Conservation (phyloP, 2,797 vertebrate species). For the Poeciliopsis infans region DNA sequence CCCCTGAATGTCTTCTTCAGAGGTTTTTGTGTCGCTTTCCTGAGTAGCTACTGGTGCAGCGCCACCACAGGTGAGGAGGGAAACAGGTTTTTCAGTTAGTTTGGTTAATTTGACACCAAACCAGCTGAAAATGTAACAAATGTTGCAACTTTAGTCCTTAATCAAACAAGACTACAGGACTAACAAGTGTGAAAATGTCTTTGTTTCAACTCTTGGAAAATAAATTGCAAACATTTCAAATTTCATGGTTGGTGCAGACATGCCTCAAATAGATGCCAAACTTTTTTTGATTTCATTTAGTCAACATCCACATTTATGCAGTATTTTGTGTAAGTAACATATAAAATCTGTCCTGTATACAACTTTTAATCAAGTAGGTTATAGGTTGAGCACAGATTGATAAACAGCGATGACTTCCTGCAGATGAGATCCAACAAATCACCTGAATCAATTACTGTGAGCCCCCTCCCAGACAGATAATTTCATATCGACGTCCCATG, state of each 20-base stretch:
- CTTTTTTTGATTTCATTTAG: neutral
- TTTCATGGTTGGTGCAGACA: too few relatives aligned
- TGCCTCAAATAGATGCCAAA: neutral
- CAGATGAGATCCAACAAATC: slow-evolving; percentile 3
- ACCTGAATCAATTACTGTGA: slow-evolving; percentile 28
- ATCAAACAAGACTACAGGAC: too few relatives aligned
- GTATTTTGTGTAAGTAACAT: neutral
- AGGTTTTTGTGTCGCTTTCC: too few relatives aligned
- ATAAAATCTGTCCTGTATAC: neutral
- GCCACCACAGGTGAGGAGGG: too few relatives aligned
- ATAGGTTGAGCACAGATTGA: neutral
- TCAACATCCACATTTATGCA: neutral
- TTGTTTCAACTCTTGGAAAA: neutral
- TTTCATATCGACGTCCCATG: slow-evolving; percentile 53
- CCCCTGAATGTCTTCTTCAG: too few relatives aligned
- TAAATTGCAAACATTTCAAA: too few relatives aligned
- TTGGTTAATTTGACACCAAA: too few relatives aligned
- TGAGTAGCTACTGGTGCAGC: too few relatives aligned
- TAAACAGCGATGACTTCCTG: neutral
- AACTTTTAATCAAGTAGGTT: neutral
- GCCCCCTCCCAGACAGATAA: slow-evolving; percentile 20
- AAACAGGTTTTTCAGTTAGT: too few relatives aligned
- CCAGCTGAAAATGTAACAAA: too few relatives aligned
- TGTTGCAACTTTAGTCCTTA: too few relatives aligned
- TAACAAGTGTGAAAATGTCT: too few relatives aligned